These are phyloP conservation scores for Peromyscus maniculatus DNA, from an alignment of 2,113 vertebrate species.

Conservation along the genomic window DNA sequence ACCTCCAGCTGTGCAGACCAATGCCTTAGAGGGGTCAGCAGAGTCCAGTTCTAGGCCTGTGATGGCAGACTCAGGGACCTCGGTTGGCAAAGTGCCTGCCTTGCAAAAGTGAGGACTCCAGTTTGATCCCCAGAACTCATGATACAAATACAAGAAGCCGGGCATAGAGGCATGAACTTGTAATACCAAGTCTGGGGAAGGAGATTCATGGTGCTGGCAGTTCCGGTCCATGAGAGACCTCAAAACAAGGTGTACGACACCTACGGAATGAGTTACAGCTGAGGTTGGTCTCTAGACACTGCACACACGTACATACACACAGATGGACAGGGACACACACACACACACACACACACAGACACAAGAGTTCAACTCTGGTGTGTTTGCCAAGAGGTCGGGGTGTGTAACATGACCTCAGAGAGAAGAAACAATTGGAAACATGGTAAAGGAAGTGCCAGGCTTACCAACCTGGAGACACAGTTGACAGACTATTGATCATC, in stretches of 20 bases:
- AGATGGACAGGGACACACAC: neutral
- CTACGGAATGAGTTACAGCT: too few species aligned
- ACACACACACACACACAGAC: neutral
- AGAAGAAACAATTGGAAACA: neutral
- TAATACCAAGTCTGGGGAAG: neutral
- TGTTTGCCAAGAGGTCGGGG: neutral
- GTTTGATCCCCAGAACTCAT: neutral
- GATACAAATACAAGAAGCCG: neutral
- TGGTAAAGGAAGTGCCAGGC: neutral
- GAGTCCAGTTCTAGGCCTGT: neutral
- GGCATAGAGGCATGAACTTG: neutral
- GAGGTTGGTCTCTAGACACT: neutral
- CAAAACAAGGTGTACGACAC: neutral
- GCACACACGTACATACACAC: neutral
- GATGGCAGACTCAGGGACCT: neutral
- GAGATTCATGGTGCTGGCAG: neutral
- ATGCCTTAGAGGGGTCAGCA: neutral
- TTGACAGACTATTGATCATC: neutral
- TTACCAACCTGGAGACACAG: neutral
- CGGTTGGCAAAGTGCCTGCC: neutral
- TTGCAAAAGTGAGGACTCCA: neutral
- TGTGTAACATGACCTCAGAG: neutral
- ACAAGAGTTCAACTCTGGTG: neutral
- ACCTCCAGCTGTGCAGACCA: neutral
- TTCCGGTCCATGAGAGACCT: too few species aligned